Percentiles rank a stretch among this genome's conserved stretches.
Conservation (phyloP, 2,888 invertebrate genomes). For the Orchesella flavescens region DNA sequence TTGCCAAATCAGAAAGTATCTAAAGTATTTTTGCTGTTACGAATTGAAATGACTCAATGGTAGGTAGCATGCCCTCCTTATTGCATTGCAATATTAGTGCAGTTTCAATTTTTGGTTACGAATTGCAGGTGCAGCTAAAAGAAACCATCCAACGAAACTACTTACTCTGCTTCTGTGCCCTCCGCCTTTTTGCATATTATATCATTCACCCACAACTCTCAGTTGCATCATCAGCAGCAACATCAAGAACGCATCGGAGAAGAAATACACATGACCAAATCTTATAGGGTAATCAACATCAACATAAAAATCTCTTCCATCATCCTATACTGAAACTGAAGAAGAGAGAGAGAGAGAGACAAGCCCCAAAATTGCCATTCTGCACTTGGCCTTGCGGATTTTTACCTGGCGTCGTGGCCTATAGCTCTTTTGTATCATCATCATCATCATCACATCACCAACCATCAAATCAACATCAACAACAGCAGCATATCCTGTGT, state of each 20-base stretch:
- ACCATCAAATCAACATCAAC: not conserved
- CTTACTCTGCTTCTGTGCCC: not conserved
- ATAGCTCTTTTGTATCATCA: slow-evolving; percentile 8
- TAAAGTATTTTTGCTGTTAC: too few species aligned
- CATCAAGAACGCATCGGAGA: not conserved
- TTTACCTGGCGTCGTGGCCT: slow-evolving; percentile 44
- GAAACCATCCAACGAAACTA: too few species aligned
- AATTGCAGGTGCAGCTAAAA: slow-evolving; percentile 31
- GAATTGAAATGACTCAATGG: too few species aligned
- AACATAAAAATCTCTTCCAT: not conserved
- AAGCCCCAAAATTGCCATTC: slow-evolving; percentile 40
- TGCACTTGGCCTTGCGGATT: slow-evolving; percentile 42
- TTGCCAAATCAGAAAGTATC: too few species aligned
- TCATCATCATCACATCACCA: not conserved
- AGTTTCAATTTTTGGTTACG: too few species aligned
- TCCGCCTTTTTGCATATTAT: slow-evolving; percentile 27
- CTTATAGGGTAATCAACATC: not conserved
- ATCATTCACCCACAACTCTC: slow-evolving; percentile 28
- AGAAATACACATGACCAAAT: not conserved
- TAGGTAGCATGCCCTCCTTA: too few species aligned
- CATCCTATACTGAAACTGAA: not conserved
- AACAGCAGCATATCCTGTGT: slow-evolving; percentile 1
- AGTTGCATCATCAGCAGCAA: not conserved
- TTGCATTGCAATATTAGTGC: too few species aligned
- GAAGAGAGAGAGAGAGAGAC: slow-evolving; percentile 20